phyloP scores from a whole-genome alignment of 1,140 invertebrate species.

The Aphidius ervi region DNA sequence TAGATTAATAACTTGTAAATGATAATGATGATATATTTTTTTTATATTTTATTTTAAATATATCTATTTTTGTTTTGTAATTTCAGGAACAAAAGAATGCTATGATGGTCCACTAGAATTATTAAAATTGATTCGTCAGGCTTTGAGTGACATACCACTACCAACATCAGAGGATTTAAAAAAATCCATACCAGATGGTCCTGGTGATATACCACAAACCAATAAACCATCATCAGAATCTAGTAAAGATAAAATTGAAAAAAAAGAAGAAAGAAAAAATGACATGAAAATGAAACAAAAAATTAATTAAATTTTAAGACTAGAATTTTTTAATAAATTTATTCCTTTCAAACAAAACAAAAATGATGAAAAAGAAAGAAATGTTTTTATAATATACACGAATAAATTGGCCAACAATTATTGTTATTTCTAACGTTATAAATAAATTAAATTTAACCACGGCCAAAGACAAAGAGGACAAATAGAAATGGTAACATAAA shows the following conservation, averaged over 20 bases:
- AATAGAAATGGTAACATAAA: no score
- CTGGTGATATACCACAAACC: conserved; percentile 28
- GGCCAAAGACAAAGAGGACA: no score
- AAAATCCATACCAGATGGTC: conserved; percentile 16
- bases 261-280: conserved; percentile 6
- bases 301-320: conserved; percentile 14
- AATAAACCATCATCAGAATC: not conserved
- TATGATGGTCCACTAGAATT: conserved; percentile 57
- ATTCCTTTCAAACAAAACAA: not conserved
- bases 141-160: conserved; percentile 50
- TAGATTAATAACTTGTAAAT: conserved; percentile 9
- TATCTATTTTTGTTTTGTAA: conserved; percentile 21
- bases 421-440: no score
- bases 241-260: conserved; percentile 1
- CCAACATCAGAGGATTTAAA: not conserved
- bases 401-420: not conserved
- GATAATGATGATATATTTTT: conserved; percentile 11
- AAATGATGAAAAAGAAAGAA: not conserved
- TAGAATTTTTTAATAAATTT: no score
- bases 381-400: no score
- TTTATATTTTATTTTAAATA: not conserved
- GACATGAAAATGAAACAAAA: conserved; percentile 22
- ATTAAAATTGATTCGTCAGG: conserved; percentile 60
- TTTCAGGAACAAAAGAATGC: conserved; percentile 62
- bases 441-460: no score